Evolutionary conservation across 2,888 invertebrate species (phyloP), one percentile per base, ranked within the genome.

Genomic region (Ectemnius lituratus): DNA sequence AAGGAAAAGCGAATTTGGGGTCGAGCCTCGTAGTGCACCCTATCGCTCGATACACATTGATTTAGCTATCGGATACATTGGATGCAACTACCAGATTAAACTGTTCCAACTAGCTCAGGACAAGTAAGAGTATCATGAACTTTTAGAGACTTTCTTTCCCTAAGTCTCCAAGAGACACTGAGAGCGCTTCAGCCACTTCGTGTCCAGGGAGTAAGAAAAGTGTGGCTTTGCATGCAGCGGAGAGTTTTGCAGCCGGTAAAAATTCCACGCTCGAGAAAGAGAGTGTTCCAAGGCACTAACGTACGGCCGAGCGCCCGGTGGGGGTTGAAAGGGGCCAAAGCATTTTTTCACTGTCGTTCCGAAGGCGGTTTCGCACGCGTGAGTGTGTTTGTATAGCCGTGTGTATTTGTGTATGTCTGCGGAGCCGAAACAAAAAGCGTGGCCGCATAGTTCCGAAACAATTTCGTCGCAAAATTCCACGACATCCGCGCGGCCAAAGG

Each of bases 401-500:
- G 23, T 3, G 23, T 3, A 76, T 79, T 81, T 81, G 75, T 76
- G 71, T 46, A 49, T 6, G 37, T 37, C 0, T 8, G 59, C 62
- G 47, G 4, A 46, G 60, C 47, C 66, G 65, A 65, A 77, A 81
- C 71, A 78, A 80, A 81, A 81, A 80, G 58, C 76, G 62, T 58
- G 72, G 67, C 67, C 81, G 79, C 84, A 86, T 86, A 86, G 85
- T 86, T 86, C 74, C 77, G 75, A 79, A 85, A 83, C 84, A 85
- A 85, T 85, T 85, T 76, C 67, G 73, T 76, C 80, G 75, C 71
- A 79, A 78, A 82, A 82, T 81, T 73, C 67, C 75, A 64, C 76
- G 69, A 76, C 76, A 75, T 71, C 57, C 79, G 67, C 52, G 70
- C 70, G 67, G 37, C 37, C 79, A 81, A 79, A 81, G 70, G 73